These are phyloP conservation scores for Brachynemurus nebulosus DNA, from an alignment of 2,888 invertebrate genomes.

Conservation along the genomic window DNA sequence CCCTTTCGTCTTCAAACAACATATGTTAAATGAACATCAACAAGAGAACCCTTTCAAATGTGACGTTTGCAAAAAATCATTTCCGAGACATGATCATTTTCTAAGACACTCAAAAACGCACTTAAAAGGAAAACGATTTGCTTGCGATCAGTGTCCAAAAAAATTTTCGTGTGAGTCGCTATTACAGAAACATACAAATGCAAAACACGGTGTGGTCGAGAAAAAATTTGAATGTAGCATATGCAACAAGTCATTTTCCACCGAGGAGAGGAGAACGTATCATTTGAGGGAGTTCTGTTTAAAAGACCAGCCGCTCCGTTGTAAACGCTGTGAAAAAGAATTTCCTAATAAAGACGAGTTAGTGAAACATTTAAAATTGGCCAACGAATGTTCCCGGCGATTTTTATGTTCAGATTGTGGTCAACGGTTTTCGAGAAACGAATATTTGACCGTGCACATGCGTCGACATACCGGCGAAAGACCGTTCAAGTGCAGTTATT, in stretches of 20 bases:
- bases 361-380: conserved; percentile 40
- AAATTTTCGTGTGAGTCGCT: conserved; percentile 36
- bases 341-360: conserved; percentile 36
- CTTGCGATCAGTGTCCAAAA: conserved; percentile 35
- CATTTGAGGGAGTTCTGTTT: conserved; percentile 34
- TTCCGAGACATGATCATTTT: conserved; percentile 28
- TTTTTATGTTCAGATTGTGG: conserved; percentile 45
- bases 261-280: conserved; percentile 38
- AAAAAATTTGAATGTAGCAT: conserved; percentile 30
- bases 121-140: conserved; percentile 25
- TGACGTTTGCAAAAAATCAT: conserved; percentile 30
- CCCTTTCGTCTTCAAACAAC: conserved; percentile 33
- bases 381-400: conserved; percentile 37
- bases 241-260: conserved; percentile 35
- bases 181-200: conserved; percentile 33
- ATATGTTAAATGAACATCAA: conserved; percentile 32
- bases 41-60: conserved; percentile 30
- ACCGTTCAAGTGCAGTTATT: conserved; percentile 43
- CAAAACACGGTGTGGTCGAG: conserved; percentile 29
- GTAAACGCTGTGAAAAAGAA: conserved; percentile 31
- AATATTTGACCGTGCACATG: conserved; percentile 43
- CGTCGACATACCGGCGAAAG: conserved; percentile 43
- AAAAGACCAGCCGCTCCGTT: conserved; percentile 25
- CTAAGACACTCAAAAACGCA: conserved; percentile 28
- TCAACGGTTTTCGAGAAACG: conserved; percentile 40